Evolutionary conservation across 2,113 vertebrate genomes (phyloP), one percentile per base, ranked within the genome.

Genomic region (Ameiurus melas): DNA sequence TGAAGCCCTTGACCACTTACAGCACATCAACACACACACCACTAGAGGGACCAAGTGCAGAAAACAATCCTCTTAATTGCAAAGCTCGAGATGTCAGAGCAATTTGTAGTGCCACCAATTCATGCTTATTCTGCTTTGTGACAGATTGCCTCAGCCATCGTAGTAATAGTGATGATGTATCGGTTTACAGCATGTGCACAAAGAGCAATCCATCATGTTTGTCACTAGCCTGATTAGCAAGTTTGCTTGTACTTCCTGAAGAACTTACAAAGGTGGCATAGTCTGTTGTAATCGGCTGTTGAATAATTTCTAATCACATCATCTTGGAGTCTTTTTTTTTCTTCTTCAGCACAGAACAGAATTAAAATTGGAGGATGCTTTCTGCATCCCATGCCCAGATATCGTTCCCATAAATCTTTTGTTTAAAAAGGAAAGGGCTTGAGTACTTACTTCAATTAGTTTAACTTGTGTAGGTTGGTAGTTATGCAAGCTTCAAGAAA

Each of bases 161-260:
- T 89, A 88, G 80, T 85, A 86, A 90, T 86, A 83, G 88, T 86
- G 86, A 89, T 90, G 89, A 90, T 92, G 70, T 86, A 91, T 90
- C 89, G 88, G 83, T 89, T 91, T 92, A 83, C 85, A 90, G 85
- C 86, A 79, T 73, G 83, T 51, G 64, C 60, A 43, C 82, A 88
- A 51, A 36, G 84, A 73, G 71, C 70, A 71, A 91, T 91, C 91
- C 88, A 83, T 91, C 91, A 90, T 53, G 78, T 87, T 84, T 91
- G 91, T 85, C 90, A 89, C 83, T 68, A 85, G 78, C 66, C 83
- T 88, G 90, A 90, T 91, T 88, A 87, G 83, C 60, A 80, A 85
- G 79, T 73, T 81, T 58, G 70, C 85, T 86, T 19, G 68, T 30
- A 86, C 84, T 87, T 90, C 20, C 85, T 88, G 87, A 58, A 84